phyloP scores from a whole-genome alignment of 1,140 invertebrate species.

The Bursaphelenchus mucronatus region DNA sequence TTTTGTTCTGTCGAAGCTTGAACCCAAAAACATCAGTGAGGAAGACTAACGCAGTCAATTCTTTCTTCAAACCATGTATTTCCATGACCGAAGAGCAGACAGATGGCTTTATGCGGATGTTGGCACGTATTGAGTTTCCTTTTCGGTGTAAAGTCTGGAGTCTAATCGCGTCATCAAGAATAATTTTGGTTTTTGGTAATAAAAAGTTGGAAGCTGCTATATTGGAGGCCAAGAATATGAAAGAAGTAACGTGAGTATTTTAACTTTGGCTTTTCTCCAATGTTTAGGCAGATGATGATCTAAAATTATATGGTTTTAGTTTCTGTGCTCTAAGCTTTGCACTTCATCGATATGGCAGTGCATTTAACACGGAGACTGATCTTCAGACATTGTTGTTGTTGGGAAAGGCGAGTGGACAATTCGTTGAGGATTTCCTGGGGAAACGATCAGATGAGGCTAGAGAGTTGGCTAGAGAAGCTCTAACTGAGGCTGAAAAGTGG shows the following conservation, averaged over 20 bases:
- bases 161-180: background rate
- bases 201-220: background rate
- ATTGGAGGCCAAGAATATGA: background rate
- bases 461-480: background rate
- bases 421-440: constrained; percentile 14
- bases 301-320: background rate
- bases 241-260: constrained; percentile 8
- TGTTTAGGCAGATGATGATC: background rate
- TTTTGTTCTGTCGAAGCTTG: too few species aligned
- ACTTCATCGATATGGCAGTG: background rate
- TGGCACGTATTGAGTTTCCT: constrained; percentile 9
- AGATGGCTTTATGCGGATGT: too few species aligned
- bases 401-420: background rate
- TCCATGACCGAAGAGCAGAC: too few species aligned
- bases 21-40: too few species aligned
- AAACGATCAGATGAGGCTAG: constrained; percentile 7
- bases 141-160: background rate
- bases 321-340: constrained; percentile 11
- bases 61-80: too few species aligned
- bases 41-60: too few species aligned
- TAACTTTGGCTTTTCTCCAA: background rate
- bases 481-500: constrained; percentile 7
- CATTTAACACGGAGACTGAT: background rate
- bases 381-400: background rate
- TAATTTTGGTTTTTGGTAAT: background rate